phyloP scores from a whole-genome alignment of 2,797 vertebrate species.

The Xiphorhynchus erythropygius region DNA sequence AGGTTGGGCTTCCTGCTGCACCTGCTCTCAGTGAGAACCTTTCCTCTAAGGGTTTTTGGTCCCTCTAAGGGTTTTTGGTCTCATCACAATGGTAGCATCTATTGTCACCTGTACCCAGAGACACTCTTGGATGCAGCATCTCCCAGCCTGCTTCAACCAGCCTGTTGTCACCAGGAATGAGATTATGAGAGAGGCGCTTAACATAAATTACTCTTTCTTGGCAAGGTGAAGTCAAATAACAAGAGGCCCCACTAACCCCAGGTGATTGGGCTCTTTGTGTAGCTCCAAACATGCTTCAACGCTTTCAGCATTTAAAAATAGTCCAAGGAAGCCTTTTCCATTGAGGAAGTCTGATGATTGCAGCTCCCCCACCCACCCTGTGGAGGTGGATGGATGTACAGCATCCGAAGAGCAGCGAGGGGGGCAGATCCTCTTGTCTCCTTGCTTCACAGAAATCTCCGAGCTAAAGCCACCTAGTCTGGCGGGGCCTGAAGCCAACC shows the following conservation, averaged over 20 bases:
- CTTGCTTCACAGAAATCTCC: neutral
- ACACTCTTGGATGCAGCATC: neutral
- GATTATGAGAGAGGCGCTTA: constrained; percentile 9
- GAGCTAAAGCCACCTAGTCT: neutral
- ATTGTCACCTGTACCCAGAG: constrained; percentile 35
- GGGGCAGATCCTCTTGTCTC: neutral
- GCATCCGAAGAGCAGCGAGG: constrained; percentile 2
- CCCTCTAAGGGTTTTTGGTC: neutral
- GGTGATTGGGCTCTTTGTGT: constrained; percentile 56
- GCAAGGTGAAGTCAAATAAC: constrained; percentile 29
- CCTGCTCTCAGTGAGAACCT: neutral
- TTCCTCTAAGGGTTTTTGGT: neutral
- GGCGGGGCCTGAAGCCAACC: neutral
- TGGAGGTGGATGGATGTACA: constrained; percentile 25
- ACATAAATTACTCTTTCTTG: constrained; percentile 18
- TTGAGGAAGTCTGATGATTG: constrained; percentile 37
- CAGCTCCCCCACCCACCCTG: constrained; percentile 43
- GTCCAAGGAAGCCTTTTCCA: constrained; percentile 34
- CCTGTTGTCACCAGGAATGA: constrained; percentile 10
- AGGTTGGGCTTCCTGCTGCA: neutral
- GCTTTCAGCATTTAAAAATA: constrained; percentile 37
- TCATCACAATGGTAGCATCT: neutral
- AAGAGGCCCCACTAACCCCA: neutral
- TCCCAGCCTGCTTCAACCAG: neutral
- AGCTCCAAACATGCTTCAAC: constrained; percentile 13